Evolutionary conservation across 2,888 invertebrate species (phyloP).

Genomic region (Hyalella azteca): DNA sequence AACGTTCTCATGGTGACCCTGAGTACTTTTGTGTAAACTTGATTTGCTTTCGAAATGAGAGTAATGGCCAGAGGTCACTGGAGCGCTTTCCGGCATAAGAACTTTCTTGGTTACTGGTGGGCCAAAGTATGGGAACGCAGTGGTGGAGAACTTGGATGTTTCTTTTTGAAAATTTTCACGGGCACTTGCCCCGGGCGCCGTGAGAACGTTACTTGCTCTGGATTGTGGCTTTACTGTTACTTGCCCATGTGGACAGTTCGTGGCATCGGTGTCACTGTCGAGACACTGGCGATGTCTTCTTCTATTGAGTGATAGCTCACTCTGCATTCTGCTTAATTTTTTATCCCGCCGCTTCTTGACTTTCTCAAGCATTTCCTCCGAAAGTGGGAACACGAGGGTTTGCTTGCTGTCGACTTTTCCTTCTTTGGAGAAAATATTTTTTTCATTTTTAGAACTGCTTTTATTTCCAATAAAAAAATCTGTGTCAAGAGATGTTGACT

Average conservation of each 20-base stretch:
- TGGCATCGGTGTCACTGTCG: no score
- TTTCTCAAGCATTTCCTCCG: constrained; percentile 33
- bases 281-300: constrained; percentile 22
- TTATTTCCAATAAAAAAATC: constrained; percentile 19
- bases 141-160: neutral
- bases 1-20: neutral
- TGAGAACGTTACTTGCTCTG: neutral
- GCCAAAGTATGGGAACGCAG: constrained; percentile 27
- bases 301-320: neutral
- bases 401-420: constrained; percentile 13
- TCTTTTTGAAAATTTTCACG: neutral
- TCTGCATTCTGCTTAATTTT: constrained; percentile 20
- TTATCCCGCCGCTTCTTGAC: constrained; percentile 23
- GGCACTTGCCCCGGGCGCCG: no score
- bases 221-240: neutral
- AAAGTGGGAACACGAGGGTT: constrained; percentile 28
- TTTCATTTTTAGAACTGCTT: constrained; percentile 6
- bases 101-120: constrained; percentile 25
- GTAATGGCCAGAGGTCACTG: neutral
- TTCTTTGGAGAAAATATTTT: neutral
- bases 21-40: neutral
- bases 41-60: neutral
- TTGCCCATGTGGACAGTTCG: neutral
- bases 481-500: neutral
- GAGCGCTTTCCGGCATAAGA: neutral